Base-by-base conservation (phyloP, 2,113 vertebrate genomes). In the Nestor notabilis region DNA sequence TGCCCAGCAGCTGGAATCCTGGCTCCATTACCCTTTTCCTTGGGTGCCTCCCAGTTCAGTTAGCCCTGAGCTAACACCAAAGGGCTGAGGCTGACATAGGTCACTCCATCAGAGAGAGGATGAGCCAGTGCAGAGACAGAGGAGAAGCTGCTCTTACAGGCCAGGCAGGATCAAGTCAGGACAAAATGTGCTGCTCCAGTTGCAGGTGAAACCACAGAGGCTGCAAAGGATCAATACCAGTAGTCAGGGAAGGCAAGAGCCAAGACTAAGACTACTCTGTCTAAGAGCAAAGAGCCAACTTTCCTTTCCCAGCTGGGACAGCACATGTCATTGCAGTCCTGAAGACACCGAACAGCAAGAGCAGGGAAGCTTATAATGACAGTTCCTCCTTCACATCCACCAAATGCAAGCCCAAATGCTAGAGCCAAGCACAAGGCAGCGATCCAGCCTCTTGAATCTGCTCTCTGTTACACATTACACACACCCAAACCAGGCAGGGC, bases 391-490 rank as follows among this genome's bases (percentile, higher is more conserved):
- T 35, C 56, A 10, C 56, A 58, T 58, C 56, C 87, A 50, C 69
- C 41, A 64, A 87, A 58, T 23, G 78, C 78, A 3, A 39, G 44
- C 46, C 68, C 84, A 14, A 23, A 12, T 0, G 4, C 9, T 0
- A 35, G 31, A 84, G 74, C 87, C 84, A 46, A 74, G 90, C 3
- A 11, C 60, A 4, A 69, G 71, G 95, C 94, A 90, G 88, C 56
- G 7, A 76, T 47, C 46, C 85, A 76, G 75, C 29, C 70, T 4
- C 82, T 76, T 11, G 60, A 3, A 41, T 92, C 88, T 20, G 76
- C 83, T 82, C 82, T 71, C 44, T 78, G 93, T 23, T 53, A 41
- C 71, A 88, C 86, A 95, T 95, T 89, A 86, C 83, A 41, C 63
- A 52, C 89, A 24, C 75, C 86, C 90, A 23, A 47, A 16, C 4